Base-by-base conservation (phyloP, 1,140 invertebrate genomes). In the Lineus longissimus region DNA sequence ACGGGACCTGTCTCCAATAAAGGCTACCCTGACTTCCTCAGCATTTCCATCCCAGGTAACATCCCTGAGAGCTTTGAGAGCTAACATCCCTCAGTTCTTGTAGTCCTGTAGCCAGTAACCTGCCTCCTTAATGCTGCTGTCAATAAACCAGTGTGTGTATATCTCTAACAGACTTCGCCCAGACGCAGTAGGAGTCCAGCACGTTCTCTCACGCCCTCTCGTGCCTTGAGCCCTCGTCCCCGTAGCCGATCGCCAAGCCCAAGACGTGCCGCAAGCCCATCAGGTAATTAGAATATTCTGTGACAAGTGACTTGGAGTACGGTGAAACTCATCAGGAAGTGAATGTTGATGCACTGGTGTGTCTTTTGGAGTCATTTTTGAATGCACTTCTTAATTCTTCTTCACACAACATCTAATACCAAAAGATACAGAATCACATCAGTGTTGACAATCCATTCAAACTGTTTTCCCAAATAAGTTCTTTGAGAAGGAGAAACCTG, bases 121-220 rank as follows among this genome's bases (percentile, higher is more conserved):
- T 27, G n/a, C 47, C n/a, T 7, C 9, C 47, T 51, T 9, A 23
- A 51, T 51, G 25, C 25, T 23, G 19, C 47, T n/a, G 25, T 4
- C n/a, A 9, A 51, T 51, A 19, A 51, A 23, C 4, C 25, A 51
- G 47, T 51, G 25, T 51, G n/a, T 51, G n/a, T 51, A 19, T 27
- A 51, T 51, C 47, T 51, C 47, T 51, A 51, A 51, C 47, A 51
- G n/a, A 51, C 6, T 23, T 51, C 47, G 4, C n/a, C 19, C n/a
- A 51, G 47, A 23, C n/a, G 47, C n/a, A 51, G 47, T 27, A 51
- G 25, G 47, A 51, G 47, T 51, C 47, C 47, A 23, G 47, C 25
- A 27, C 47, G 47, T 23, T 51, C 47, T 23, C 25, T 51, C 9
- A 51, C 19, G 11, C 40, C 40, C 11, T 43, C 40, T 19, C 40